Base-by-base conservation (phyloP, 2,888 invertebrate genomes). In the Volucella inflata region DNA sequence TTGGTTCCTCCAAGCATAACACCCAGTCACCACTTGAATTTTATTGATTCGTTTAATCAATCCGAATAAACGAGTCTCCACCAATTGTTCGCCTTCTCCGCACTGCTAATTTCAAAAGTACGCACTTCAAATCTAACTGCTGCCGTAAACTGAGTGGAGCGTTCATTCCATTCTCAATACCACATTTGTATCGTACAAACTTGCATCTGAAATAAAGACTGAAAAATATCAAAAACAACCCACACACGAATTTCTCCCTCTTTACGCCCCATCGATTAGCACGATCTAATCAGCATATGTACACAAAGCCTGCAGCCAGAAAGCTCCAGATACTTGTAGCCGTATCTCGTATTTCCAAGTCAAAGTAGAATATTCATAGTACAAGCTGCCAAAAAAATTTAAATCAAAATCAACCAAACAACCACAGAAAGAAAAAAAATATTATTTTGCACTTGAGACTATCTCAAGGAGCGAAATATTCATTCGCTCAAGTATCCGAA, bases 381-480 rank as follows among this genome's bases (percentile, higher is more conserved):
- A 55, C 72, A 17, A 14, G 30, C 55, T 70, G 62, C 46, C 60
- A 68, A 68, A 77, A 68, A 65, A 48, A 65, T 14, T 21, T 42
- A 53, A 42, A 53, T 44, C 44, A 57, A 40, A 21, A 14, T 30
- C 57, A 71, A 55, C 57, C 53, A 59, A 48, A 62, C 57, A 72
- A 67, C 17, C 51, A 38, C 50, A 59, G 44, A 65, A 75, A 55
- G 11, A 57, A 76, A 70, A 46, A 65, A 65, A 64, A 78, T 62
- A 78, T 78, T 82, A 71, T 82, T 77, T 82, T 77, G 71, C 71
- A 82, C 82, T 82, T 82, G 82, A 82, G 82, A 82, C 82, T 72
- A 55, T 60, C 12, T 78, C 55, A 71, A 78, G 64, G 78, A 78
- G 70, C 78, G 70, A 78, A 78, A 64, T 71, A 78, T 71, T 78